Evolutionary conservation across 2,113 vertebrate genomes (phyloP), one percentile per base, ranked within the genome.

Genomic region (Otolemur garnettii): DNA sequence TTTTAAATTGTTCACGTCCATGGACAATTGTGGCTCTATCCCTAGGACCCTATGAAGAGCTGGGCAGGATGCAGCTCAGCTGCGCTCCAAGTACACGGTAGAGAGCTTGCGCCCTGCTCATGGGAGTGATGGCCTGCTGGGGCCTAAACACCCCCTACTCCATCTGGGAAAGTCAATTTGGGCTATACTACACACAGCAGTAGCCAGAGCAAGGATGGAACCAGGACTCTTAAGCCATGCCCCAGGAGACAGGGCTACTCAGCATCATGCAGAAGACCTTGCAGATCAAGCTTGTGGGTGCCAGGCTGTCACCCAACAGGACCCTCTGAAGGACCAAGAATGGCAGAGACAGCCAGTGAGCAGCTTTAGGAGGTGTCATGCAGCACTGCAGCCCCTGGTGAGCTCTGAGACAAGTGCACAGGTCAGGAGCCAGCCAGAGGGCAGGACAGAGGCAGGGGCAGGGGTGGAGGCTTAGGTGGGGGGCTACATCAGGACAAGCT

Each of bases 31-130:
- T 57, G 55, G 53, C 45, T 85, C 22, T 77, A 30, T 4, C 19
- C 55, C 35, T 26, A 13, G 24, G n/a, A 35, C 21, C 12, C 45
- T 38, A 62, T 33, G 62, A 57, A 55, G 28, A 10, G 38, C 79
- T 53, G 57, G 24, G 59, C 60, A 79, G 22, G 50, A 68, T 0
- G 9, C 12, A 45, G 10, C 15, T 33, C 15, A 0, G 1, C 28
- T 21, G 10, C 42, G 30, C 28, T 55, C 33, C 12, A 1, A 22
- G 50, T 33, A 0, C 6, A 59, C 14, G 14, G 62, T 19, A 38
- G 14, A 10, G 4, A 18, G 62, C 11, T 19, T 0, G 1, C 1
- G 26, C 19, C 22, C 19, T 68, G 33, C 55, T n/a, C 28, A 1
- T 4, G 4, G 19, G 5, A 10, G 24, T 7, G 18, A 68, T 83